Base-by-base conservation (phyloP, 2,797 vertebrate genomes). In the Parotocinclus haroldoi region DNA sequence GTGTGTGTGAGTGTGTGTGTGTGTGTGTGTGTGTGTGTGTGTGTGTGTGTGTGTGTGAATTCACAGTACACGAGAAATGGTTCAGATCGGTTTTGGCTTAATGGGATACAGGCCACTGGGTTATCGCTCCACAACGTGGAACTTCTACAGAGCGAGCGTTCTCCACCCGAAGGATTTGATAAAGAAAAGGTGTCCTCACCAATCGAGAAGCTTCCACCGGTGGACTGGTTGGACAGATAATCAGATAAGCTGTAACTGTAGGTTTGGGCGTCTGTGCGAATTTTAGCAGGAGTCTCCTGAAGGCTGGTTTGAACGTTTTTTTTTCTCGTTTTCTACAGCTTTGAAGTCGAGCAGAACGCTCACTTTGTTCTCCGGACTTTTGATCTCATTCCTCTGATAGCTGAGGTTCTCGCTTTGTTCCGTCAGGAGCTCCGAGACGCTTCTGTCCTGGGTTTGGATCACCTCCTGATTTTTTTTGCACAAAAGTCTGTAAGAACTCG, bases 321-420 rank as follows among this genome's bases (percentile, higher is more conserved):
- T n/a, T n/a, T n/a, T n/a, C n/a, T n/a, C n/a, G n/a, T n/a, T n/a
- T n/a, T n/a, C 27, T 27, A 27, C 27, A 27, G 27, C 2, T 27
- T 5, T 27, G 27, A 27, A 27, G 27, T 27, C 27, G 5, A 27
- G 27, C 27, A 17, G 14, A 8, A 42, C 5, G 45, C 9, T 3
- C 72, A 96, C 95, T 91, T 95, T 95, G 38, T 92, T 86, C 78
- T 98, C 92, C 79, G 98, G 89, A 70, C 79, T 82, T 78, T 86
- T 89, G 76, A 98, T 96, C 85, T 96, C 92, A 5, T 63, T 82
- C 58, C 82, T 91, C 82, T 98, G 96, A 72, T 90, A 77, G 74
- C 87, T 86, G 9, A 98, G 87, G 72, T 95, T 91, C 58, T 83
- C 68, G 0, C 90, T 92, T 81, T 97, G 96, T 3, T 93, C 89